Conservation (phyloP, 2,888 invertebrate genomes). For the Zhengitettix transpicula region DNA sequence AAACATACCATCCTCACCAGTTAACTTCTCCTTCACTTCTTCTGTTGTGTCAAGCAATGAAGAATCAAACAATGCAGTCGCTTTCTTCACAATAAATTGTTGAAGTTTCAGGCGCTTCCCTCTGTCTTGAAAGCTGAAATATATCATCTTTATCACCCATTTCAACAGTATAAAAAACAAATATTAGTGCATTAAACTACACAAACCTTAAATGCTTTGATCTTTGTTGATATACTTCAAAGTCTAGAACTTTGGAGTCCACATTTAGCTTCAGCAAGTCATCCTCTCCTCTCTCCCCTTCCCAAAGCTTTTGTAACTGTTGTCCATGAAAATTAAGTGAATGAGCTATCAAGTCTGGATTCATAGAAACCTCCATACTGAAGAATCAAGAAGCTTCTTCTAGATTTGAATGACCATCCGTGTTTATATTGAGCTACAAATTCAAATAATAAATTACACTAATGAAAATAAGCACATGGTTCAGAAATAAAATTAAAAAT, state of each 20-base stretch:
- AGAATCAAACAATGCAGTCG: slow-evolving; percentile 53
- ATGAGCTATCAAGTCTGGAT: slow-evolving; percentile 42
- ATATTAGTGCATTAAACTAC: slow-evolving; percentile 1
- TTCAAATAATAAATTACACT: no score
- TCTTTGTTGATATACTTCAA: slow-evolving; percentile 57
- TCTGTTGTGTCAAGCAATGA: slow-evolving; percentile 28
- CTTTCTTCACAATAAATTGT: slow-evolving; percentile 75
- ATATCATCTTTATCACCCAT: neutral
- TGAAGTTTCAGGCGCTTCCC: slow-evolving; percentile 69
- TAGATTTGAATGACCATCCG: no score
- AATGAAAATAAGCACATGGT: no score
- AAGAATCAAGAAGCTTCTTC: no score
- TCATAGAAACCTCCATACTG: slow-evolving; percentile 21
- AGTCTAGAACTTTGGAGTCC: slow-evolving; percentile 46
- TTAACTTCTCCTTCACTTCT: slow-evolving; percentile 31
- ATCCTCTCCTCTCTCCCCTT: slow-evolving; percentile 62
- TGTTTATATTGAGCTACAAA: no score
- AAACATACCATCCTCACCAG: slow-evolving; percentile 41
- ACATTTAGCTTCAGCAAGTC: slow-evolving; percentile 42
- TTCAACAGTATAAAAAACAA: neutral
- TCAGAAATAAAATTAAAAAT: no score
- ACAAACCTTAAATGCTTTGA: slow-evolving; percentile 55
- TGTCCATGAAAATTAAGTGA: slow-evolving; percentile 74
- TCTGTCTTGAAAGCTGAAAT: slow-evolving; percentile 53
- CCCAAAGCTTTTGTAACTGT: slow-evolving; percentile 76